Conservation (phyloP, 2,797 vertebrate species). For the Sebastes variabilis region DNA sequence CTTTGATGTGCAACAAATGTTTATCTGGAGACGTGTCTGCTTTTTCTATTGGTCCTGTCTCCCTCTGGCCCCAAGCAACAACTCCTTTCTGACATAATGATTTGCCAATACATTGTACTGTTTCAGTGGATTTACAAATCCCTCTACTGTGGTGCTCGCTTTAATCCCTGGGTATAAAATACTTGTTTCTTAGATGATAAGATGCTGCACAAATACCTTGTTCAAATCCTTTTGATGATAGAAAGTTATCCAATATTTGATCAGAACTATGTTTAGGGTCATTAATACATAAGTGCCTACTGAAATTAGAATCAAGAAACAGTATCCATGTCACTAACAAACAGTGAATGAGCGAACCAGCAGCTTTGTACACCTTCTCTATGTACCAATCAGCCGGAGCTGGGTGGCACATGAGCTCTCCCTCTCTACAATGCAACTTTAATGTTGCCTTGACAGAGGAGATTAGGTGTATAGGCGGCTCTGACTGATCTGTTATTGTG, state of each 20-base stretch:
- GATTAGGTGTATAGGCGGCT: constrained; percentile 47
- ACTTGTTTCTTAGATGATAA: not conserved
- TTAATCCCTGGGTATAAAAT: constrained; percentile 36
- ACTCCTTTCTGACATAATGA: constrained; percentile 64
- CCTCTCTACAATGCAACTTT: constrained; percentile 68
- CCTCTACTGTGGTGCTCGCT: constrained; percentile 27
- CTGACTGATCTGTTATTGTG: constrained; percentile 53
- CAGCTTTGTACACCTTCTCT: constrained; percentile 1
- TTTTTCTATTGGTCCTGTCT: constrained; percentile 10
- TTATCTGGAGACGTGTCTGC: constrained; percentile 38
- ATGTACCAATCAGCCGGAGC: constrained; percentile 10
- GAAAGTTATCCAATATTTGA: not conserved
- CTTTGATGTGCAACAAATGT: constrained; percentile 67
- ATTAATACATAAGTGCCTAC: constrained; percentile 2
- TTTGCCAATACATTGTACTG: constrained; percentile 55
- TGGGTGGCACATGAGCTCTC: constrained; percentile 50
- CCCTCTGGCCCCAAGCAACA: constrained; percentile 44
- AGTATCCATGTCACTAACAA: not conserved
- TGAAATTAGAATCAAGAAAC: constrained; percentile 12
- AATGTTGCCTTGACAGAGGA: constrained; percentile 61
- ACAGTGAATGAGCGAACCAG: constrained; percentile 16
- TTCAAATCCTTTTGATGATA: not conserved
- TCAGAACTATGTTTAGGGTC: constrained; percentile 17
- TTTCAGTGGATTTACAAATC: constrained; percentile 63
- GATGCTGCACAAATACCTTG: not conserved